A percentile compares a stretch with the other conserved stretches of the same genome.
phyloP scores from a whole-genome alignment of 2,797 vertebrate species.

The Dryobates pubescens region DNA sequence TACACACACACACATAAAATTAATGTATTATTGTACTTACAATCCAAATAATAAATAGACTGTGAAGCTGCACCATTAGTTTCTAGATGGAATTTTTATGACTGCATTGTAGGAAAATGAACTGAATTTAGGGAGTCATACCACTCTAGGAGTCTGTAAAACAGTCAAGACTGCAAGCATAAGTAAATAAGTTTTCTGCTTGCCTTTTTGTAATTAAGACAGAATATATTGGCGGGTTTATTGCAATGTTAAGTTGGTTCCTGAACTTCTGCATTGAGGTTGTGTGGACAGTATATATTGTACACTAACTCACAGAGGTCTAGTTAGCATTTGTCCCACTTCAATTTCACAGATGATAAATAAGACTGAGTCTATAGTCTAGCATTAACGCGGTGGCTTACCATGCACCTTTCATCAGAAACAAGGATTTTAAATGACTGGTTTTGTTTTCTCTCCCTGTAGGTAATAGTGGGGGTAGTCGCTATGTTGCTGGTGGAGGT shows the following conservation, averaged over 20 bases:
- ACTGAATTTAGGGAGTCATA: not conserved
- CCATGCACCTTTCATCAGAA: not conserved
- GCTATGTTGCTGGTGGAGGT: constrained; percentile 82
- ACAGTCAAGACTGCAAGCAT: not conserved
- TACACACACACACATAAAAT: no score
- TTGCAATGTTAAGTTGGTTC: not conserved
- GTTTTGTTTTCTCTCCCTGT: not conserved
- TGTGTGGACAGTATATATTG: not conserved
- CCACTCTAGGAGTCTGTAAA: not conserved
- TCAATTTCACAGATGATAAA: not conserved
- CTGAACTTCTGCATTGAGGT: not conserved
- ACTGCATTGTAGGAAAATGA: not conserved
- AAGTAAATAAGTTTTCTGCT: not conserved
- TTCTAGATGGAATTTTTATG: not conserved
- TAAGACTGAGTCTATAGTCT: not conserved
- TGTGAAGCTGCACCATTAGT: not conserved
- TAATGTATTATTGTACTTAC: not conserved
- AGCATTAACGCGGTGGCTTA: not conserved
- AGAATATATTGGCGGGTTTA: not conserved
- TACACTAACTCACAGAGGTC: not conserved
- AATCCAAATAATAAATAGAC: not conserved
- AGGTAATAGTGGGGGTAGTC: constrained; percentile 80
- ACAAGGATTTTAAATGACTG: not conserved
- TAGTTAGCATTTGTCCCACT: not conserved
- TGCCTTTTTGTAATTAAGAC: not conserved